Percentiles rank a stretch among this genome's conserved stretches.
Conservation (phyloP, 2,113 vertebrate species). For the Panthera uncia region DNA sequence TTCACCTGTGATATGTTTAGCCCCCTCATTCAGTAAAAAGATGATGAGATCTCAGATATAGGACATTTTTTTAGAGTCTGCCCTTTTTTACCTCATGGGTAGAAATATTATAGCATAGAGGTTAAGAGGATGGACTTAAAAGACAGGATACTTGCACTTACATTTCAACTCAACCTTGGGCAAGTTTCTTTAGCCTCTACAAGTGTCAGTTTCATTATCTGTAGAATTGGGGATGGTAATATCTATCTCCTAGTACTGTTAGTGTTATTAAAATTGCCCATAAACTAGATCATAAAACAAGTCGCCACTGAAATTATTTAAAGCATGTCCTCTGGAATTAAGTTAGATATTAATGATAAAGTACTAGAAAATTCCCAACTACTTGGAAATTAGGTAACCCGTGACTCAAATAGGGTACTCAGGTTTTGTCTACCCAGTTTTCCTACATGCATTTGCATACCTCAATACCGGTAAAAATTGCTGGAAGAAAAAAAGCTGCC, state of each 20-base stretch:
- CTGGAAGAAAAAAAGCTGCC: background rate
- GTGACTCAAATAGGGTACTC: background rate
- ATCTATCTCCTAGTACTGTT: background rate
- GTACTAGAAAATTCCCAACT: background rate
- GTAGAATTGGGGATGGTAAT: background rate
- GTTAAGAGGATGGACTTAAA: background rate
- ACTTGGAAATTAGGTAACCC: background rate
- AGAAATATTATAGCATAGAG: background rate
- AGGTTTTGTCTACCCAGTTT: background rate
- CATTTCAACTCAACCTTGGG: background rate
- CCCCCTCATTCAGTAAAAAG: background rate
- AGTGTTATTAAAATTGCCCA: background rate
- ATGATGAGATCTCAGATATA: too few species aligned
- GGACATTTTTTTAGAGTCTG: background rate
- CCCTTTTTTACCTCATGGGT: background rate
- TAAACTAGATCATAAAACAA: background rate
- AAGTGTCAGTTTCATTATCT: background rate
- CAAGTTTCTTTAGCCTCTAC: background rate
- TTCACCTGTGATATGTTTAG: background rate
- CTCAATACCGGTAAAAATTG: background rate
- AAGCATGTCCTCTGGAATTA: background rate
- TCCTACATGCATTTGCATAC: background rate
- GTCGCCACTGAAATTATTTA: background rate
- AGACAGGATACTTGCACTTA: background rate
- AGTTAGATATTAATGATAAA: background rate